Conservation (phyloP, 2,113 vertebrate genomes). For the Pelmatolapia mariae region DNA sequence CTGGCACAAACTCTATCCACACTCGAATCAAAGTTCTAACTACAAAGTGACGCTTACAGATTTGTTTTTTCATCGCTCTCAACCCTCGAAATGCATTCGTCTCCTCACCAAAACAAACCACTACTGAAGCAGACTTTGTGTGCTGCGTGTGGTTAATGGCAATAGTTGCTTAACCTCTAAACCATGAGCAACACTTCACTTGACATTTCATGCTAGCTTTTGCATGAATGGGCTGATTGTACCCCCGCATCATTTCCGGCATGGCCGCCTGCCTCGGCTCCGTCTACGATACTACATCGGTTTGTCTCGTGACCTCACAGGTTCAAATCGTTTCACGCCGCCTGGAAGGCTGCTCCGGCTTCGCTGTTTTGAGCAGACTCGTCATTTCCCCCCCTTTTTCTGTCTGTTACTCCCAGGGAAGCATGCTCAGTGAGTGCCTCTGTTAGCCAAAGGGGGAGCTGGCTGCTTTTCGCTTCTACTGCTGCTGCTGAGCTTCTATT, state of each 20-base stretch:
- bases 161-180: constrained; percentile 52
- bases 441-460: constrained; percentile 43
- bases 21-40: constrained; percentile 1
- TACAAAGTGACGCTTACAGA: neutral
- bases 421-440: constrained; percentile 29
- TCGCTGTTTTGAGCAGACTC: constrained; percentile 47
- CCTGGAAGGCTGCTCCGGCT: constrained; percentile 27
- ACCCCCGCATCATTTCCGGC: constrained; percentile 32
- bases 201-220: constrained; percentile 50
- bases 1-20: neutral
- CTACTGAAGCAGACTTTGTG: neutral
- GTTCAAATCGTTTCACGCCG: constrained; percentile 40
- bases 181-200: constrained; percentile 45
- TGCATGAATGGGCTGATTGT: constrained; percentile 63
- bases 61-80: neutral
- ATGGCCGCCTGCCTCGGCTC: constrained; percentile 9
- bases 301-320: constrained; percentile 55
- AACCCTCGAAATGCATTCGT: neutral
- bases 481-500: constrained; percentile 35
- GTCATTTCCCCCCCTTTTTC: constrained; percentile 2
- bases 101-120: constrained; percentile 27
- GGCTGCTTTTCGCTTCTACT: constrained; percentile 21
- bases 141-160: neutral
- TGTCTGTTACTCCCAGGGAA: constrained; percentile 39
- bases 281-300: constrained; percentile 31